Evolutionary conservation across 2,113 vertebrate genomes (phyloP).

Genomic region (Actinemys pallida): DNA sequence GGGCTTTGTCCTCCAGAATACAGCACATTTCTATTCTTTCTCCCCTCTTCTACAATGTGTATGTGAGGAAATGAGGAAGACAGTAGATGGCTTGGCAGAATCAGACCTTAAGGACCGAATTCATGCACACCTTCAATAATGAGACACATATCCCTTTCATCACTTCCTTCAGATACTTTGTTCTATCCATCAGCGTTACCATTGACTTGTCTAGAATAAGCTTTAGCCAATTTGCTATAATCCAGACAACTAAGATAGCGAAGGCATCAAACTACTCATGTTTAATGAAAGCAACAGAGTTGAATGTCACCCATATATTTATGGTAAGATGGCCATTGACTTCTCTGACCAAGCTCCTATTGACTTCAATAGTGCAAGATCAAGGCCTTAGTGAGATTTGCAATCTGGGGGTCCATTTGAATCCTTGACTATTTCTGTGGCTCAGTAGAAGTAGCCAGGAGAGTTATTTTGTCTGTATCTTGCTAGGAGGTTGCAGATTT

Average conservation of each 20-base stretch:
- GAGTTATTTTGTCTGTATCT: not conserved
- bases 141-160: too few relatives aligned
- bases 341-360: not conserved
- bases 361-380: not conserved
- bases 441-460: not conserved
- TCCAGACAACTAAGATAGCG: too few relatives aligned
- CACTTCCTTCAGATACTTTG: too few relatives aligned
- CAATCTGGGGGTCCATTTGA: not conserved
- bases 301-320: too few relatives aligned
- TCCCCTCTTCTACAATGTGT: not conserved
- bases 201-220: too few relatives aligned
- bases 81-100: not conserved
- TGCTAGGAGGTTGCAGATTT: not conserved
- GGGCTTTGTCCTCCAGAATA: not conserved
- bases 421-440: not conserved
- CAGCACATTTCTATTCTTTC: not conserved
- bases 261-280: too few relatives aligned
- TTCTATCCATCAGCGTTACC: too few relatives aligned
- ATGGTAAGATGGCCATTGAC: too few relatives aligned
- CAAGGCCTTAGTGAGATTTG: not conserved
- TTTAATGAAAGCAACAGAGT: too few relatives aligned
- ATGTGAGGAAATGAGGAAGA: not conserved
- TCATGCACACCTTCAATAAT: too few relatives aligned
- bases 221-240: too few relatives aligned
- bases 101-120: too few relatives aligned